These are phyloP conservation scores for Calcarius lapponicus DNA, from an alignment of 2,797 vertebrate species.

Conservation along the genomic window DNA sequence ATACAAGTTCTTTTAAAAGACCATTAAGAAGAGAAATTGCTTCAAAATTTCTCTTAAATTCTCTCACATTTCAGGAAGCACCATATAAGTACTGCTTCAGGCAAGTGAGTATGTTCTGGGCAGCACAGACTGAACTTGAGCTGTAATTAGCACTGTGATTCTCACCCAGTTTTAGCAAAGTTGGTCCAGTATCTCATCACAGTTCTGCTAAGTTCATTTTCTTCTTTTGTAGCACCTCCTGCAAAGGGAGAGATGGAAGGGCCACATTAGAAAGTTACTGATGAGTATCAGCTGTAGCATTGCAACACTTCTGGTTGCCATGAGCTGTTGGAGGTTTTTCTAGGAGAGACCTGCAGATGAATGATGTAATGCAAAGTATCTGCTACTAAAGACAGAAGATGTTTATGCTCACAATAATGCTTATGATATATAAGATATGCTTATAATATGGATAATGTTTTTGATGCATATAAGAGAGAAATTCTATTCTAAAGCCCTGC, in stretches of 20 bases:
- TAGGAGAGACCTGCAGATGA: not conserved
- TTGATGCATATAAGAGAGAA: not conserved
- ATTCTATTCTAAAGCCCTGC: not conserved
- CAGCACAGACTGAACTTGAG: not conserved
- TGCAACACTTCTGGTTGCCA: not conserved
- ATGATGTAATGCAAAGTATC: not conserved
- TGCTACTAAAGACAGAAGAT: not conserved
- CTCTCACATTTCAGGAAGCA: not conserved
- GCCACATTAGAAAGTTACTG: not conserved
- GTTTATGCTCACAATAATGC: not conserved
- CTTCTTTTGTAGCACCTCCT: slow-evolving; percentile 74
- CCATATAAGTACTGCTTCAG: not conserved
- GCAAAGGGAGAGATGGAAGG: not conserved
- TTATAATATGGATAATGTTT: not conserved
- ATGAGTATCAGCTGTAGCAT: not conserved
- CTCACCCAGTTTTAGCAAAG: slow-evolving; percentile 84
- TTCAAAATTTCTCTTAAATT: not conserved
- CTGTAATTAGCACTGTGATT: not conserved
- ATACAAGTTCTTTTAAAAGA: not conserved
- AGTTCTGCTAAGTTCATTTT: slow-evolving; percentile 78
- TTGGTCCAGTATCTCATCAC: slow-evolving; percentile 88
- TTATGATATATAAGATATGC: not conserved
- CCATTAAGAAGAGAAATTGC: not conserved
- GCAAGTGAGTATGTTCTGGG: not conserved
- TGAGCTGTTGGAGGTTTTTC: not conserved